Base-by-base conservation (phyloP, 2,888 invertebrate species). In the Frankliniella intonsa region DNA sequence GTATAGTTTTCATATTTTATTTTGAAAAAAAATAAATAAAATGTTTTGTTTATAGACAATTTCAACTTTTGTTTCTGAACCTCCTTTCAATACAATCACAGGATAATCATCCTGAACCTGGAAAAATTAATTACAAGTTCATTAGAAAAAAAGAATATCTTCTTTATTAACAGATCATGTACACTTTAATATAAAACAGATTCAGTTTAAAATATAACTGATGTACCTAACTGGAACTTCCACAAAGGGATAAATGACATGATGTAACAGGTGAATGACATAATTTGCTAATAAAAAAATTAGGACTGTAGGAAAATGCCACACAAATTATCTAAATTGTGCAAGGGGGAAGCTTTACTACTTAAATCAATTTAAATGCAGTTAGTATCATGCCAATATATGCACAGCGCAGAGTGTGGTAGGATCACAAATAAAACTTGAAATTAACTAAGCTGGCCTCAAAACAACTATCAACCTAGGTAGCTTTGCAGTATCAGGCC, bases 151-250 rank as follows among this genome's bases (percentile, higher is more conserved):
- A 76, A 76, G 69, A 76, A 76, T 76, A 76, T 25, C 25, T 76
- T 76, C 69, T 76, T 76, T 76, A 76, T 76, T 76, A 76, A 76
- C 69, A 76, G 69, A 76, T 76, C 25, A 76, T 76, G 69, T 76
- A 76, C 25, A 55, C 19, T 8, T 76, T 25, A 76, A 76, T 76
- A 76, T 25, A 76, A 76, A 76, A 76, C n/a, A 22, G 55, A 76
- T 22, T 76, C 69, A 76, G 22, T 76, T 76, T 76, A 25, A 76
- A 76, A 76, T 76, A 76, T 22, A 25, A 11, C 69, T 22, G 25
- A 76, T 22, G 25, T 76, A 76, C 25, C 22, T 22, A 25, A 76
- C 69, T 76, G 69, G 25, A 22, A 76, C 9, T 76, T 76, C 12
- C 69, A 69, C 69, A 11, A 22, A 12, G 25, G 11, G 22, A 22